Evolutionary conservation across 2,113 vertebrate species (phyloP).

Genomic region (Scopus umbretta): DNA sequence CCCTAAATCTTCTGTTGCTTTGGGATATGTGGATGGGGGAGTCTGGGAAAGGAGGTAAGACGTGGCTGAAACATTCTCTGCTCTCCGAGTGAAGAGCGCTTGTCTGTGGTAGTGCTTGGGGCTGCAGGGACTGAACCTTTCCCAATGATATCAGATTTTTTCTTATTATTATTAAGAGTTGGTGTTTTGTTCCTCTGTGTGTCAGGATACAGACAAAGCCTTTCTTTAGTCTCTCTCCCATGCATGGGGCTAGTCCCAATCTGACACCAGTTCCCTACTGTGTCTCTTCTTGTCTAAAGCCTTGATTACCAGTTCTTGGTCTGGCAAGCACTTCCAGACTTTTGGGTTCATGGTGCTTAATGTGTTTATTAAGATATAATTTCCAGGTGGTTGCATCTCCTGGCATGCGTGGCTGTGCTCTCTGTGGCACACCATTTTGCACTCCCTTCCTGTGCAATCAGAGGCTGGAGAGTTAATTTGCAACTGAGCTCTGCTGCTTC

Average conservation of each 20-base stretch:
- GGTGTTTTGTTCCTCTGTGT: neutral
- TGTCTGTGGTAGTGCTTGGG: neutral
- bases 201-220: neutral
- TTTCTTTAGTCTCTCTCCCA: neutral
- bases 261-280: neutral
- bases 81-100: neutral
- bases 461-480: neutral
- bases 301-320: neutral
- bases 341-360: neutral
- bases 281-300: neutral
- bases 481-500: neutral
- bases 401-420: neutral
- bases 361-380: neutral
- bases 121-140: neutral
- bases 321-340: neutral
- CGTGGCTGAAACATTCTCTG: neutral
- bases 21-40: rapidly evolving
- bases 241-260: neutral
- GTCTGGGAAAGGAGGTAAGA: neutral
- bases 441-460: neutral
- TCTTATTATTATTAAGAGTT: neutral
- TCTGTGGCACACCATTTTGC: neutral
- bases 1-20: neutral
- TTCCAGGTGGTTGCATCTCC: neutral
- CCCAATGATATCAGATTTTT: neutral